Base-by-base conservation (phyloP, 1,140 invertebrate species). In the Conus betulinus region DNA sequence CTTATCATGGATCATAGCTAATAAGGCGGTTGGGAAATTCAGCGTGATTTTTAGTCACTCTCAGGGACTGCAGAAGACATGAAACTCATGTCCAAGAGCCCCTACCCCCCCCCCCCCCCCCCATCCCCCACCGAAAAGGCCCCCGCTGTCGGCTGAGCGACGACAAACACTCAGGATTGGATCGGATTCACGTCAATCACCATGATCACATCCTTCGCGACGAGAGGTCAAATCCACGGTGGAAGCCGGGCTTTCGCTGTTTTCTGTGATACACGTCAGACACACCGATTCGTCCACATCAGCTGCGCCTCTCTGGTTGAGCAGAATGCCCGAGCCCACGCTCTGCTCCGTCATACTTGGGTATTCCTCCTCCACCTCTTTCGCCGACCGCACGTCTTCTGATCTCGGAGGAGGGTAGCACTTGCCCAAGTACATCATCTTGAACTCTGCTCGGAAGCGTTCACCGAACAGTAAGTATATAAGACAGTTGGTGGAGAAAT, bases 401-500 rank as follows among this genome's bases (percentile, higher is more conserved):
- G 8, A 8, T 15, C 57, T 60, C 11, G 67, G 20, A 71, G 67
- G 67, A 15, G 27, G 39, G 53, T 7, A 57, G 53, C 81, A 88
- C 67, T 51, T 71, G 2, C 52, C 23, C 27, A 88, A 67, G 82
- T 88, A 89, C 67, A 84, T 78, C n/a, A 8, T 7, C 13, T 27
- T 71, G 51, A 89, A 90, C 20, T 89, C 86, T 10, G 85, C 82
- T 17, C 88, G 53, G 79, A 90, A 90, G 23, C 86, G 84, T 39
- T 89, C 86, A 0, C 90, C 90, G 79, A 88, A 90, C 17, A 87
- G 60, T n/a, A 89, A 27, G 55, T 89, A 90, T 5, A 89, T 81
- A 7, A 88, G 60, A 57, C 88, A 89, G 84, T 89, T 90, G 51
- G 87, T 71, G 55, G 88, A 88, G 85, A 90, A 90, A 78, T 89